Evolutionary conservation across 2,113 vertebrate species (phyloP).

Genomic region (Oriolus oriolus): DNA sequence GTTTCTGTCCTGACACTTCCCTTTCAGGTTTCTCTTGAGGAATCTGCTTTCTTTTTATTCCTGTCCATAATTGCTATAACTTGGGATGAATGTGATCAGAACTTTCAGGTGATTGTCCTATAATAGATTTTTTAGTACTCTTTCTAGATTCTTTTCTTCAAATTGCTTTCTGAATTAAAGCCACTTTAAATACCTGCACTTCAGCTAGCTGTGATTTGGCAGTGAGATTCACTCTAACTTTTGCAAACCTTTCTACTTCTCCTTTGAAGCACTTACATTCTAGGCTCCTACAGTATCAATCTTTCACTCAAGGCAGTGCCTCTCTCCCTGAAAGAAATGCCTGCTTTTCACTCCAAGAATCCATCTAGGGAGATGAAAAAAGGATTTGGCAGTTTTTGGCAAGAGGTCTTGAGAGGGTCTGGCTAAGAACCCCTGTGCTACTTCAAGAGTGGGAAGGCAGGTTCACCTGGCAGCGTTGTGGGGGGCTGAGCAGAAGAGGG

Average conservation of each 20-base stretch:
- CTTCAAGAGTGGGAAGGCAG: background rate
- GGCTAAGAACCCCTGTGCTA: background rate
- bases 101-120: background rate
- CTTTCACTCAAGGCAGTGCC: background rate
- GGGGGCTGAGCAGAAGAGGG: background rate
- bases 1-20: background rate
- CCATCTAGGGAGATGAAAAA: background rate
- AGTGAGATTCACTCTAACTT: background rate
- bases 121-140: background rate
- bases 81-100: background rate
- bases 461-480: background rate
- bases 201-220: background rate
- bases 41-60: background rate
- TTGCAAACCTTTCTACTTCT: background rate
- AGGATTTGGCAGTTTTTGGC: background rate
- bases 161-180: background rate
- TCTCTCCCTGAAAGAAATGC: background rate
- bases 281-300: background rate
- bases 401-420: background rate
- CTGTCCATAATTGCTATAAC: background rate
- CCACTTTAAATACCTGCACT: background rate
- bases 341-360: background rate
- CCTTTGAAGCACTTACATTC: background rate
- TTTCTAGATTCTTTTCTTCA: background rate
- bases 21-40: background rate